phyloP scores from a whole-genome alignment of 2,797 vertebrate genomes.

The Crocodylus rhombifer region DNA sequence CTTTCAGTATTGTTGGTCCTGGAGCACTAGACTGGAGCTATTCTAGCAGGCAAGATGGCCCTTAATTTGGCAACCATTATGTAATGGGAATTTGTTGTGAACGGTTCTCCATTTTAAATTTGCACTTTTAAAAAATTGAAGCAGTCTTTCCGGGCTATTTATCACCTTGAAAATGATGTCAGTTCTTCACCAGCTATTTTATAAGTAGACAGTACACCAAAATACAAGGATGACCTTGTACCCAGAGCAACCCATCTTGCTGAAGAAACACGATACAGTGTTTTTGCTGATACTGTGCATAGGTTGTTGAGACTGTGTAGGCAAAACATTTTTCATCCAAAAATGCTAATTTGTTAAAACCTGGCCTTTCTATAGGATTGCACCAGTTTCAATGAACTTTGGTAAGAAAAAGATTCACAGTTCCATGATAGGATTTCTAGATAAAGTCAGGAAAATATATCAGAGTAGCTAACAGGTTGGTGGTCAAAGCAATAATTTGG shows the following conservation, averaged over 20 bases:
- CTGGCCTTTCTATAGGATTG: not conserved
- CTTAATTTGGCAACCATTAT: not conserved
- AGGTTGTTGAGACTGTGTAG: not conserved
- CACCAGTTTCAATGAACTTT: not conserved
- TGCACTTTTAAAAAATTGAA: not conserved
- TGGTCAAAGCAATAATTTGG: rapidly evolving
- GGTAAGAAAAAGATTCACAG: not conserved
- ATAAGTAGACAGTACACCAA: not conserved
- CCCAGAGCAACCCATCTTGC: not conserved
- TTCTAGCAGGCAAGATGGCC: not conserved
- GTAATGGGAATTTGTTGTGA: not conserved
- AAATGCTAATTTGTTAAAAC: not conserved
- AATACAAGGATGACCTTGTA: not conserved
- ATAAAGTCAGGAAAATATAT: not conserved
- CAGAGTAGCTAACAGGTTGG: not conserved
- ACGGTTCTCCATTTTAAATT: not conserved
- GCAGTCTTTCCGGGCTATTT: not conserved
- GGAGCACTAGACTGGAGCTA: not conserved
- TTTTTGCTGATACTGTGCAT: not conserved
- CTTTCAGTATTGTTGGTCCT: not conserved
- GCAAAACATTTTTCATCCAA: not conserved
- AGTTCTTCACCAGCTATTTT: not conserved
- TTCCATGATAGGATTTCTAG: not conserved
- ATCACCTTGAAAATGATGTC: not conserved
- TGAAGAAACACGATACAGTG: not conserved